These are phyloP conservation scores for Pteromalus puparum DNA, from an alignment of 1,140 invertebrate species.

Conservation along the genomic window DNA sequence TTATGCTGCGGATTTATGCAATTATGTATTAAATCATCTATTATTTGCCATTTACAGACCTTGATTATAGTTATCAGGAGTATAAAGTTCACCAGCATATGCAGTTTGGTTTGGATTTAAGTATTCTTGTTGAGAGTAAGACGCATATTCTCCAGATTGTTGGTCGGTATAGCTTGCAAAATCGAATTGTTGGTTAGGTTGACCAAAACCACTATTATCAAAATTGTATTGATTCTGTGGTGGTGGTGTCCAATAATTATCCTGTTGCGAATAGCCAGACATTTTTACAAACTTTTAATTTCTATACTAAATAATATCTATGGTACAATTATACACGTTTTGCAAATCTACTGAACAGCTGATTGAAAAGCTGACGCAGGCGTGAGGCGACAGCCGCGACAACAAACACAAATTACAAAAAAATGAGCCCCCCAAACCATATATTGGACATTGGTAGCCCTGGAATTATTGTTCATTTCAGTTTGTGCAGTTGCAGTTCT, in stretches of 20 bases:
- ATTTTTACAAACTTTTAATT: slow-evolving; percentile 72
- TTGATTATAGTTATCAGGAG: slow-evolving; percentile 65
- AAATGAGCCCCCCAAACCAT: too few species aligned
- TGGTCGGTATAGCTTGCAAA: slow-evolving; percentile 69
- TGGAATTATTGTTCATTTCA: too few species aligned
- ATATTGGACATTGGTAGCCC: too few species aligned
- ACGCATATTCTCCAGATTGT: slow-evolving; percentile 60
- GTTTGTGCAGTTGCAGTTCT: too few species aligned
- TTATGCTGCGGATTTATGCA: neutral
- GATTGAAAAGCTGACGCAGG: neutral
- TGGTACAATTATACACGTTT: neutral
- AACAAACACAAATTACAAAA: too few species aligned
- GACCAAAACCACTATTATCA: slow-evolving; percentile 65
- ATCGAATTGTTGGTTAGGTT: slow-evolving; percentile 71
- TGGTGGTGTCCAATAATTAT: slow-evolving; percentile 64
- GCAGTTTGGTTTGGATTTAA: slow-evolving; percentile 66
- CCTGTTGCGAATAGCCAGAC: slow-evolving; percentile 66
- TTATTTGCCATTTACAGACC: slow-evolving; percentile 55
- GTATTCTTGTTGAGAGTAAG: slow-evolving; percentile 64
- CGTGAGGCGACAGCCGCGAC: too few species aligned
- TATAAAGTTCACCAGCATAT: slow-evolving; percentile 63
- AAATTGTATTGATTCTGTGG: slow-evolving; percentile 67
- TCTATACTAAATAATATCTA: neutral
- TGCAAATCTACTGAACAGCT: neutral
- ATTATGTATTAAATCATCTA: slow-evolving; percentile 30